Conservation (phyloP, 2,113 vertebrate species). For the Carassius gibelio region DNA sequence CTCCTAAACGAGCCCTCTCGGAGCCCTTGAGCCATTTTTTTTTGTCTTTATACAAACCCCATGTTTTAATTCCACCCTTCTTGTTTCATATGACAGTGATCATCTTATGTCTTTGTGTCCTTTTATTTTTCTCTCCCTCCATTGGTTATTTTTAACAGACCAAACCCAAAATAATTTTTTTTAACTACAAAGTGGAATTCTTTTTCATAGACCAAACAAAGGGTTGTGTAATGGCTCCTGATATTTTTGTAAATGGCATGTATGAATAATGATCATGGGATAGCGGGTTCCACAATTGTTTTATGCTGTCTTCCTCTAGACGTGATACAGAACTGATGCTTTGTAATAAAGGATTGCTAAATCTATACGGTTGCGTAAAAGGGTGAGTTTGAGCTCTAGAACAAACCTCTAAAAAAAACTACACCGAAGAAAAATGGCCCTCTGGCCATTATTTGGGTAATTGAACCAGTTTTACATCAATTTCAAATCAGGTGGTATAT, state of each 20-base stretch:
- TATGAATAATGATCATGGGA: constrained; percentile 73
- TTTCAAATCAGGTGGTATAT: neutral
- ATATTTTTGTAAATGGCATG: constrained; percentile 78
- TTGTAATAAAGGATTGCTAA: constrained; percentile 99
- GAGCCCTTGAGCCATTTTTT: constrained; percentile 81
- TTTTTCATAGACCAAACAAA: constrained; percentile 55
- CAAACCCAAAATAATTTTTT: too few relatives aligned
- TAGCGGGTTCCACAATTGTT: constrained; percentile 82
- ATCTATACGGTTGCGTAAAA: constrained; percentile 77
- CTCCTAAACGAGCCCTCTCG: constrained; percentile 80
- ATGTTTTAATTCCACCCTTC: constrained; percentile 75
- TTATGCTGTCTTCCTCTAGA: constrained; percentile 99
- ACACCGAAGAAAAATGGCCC: neutral
- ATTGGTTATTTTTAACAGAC: constrained; percentile 69
- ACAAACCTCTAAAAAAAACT: neutral
- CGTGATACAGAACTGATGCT: constrained; percentile 97
- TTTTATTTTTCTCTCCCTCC: constrained; percentile 20
- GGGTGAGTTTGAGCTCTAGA: constrained; percentile 2
- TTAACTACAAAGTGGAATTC: too few relatives aligned
- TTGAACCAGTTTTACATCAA: neutral
- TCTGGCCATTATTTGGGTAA: neutral
- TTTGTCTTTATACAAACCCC: constrained; percentile 66
- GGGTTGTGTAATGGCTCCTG: constrained; percentile 77
- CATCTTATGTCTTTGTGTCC: constrained; percentile 5
- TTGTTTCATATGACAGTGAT: neutral